Evolutionary conservation across 1,140 invertebrate species (phyloP).

Genomic region (Magallana ariakensis): DNA sequence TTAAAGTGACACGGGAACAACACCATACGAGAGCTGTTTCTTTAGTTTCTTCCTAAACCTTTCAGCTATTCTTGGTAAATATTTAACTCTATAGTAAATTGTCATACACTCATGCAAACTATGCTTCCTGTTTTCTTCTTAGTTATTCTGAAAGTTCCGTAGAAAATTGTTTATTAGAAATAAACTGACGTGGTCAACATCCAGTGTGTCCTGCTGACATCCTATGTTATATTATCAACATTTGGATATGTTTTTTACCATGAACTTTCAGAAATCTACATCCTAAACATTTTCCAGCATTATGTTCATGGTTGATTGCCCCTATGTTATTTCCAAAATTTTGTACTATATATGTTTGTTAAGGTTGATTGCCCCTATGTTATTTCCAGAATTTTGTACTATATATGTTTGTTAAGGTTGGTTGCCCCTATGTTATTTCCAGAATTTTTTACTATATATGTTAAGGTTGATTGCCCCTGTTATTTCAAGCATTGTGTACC

Average conservation of each 20-base stretch:
- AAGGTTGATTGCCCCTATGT: no score
- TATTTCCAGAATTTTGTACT: conserved; percentile 66
- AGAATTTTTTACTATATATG: conserved; percentile 31
- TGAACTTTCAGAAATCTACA: background rate
- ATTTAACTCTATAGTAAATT: background rate
- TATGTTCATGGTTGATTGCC: background rate
- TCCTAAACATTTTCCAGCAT: background rate
- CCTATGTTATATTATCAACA: no score
- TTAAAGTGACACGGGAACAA: conserved; percentile 78
- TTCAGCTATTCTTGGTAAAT: conserved; percentile 77
- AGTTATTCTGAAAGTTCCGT: no score
- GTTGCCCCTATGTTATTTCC: conserved; percentile 51
- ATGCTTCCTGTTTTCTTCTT: no score
- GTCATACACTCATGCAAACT: no score
- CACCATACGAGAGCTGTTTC: conserved; percentile 80
- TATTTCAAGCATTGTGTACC: conserved; percentile 66
- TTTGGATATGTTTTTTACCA: background rate
- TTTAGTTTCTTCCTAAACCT: conserved; percentile 80
- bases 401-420: conserved; percentile 77
- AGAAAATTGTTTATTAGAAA: no score
- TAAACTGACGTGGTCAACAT: no score
- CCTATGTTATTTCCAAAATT: conserved; percentile 37
- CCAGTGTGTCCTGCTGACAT: no score
- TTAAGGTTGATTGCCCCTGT: no score
- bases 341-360: background rate